Conservation (phyloP, 2,113 vertebrate genomes). For the Anguilla rostrata region DNA sequence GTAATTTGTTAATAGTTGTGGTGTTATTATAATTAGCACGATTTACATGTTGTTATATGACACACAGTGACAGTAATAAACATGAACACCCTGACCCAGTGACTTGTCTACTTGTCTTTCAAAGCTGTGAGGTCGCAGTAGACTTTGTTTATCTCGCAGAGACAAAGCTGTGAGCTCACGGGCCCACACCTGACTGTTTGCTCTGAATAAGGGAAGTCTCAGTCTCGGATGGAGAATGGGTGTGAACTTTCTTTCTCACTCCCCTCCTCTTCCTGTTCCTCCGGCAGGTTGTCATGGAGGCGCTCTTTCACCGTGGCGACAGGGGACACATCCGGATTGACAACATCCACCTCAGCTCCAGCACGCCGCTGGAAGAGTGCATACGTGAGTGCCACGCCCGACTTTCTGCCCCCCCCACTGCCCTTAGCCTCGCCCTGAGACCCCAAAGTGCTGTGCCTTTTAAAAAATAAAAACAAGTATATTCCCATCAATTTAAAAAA, state of each 20-base stretch:
- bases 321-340: conserved; percentile 88
- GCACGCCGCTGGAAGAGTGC: conserved; percentile 84
- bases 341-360: conserved; percentile 83
- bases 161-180: neutral
- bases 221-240: neutral
- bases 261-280: conserved; percentile 3
- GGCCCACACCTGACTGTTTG: neutral
- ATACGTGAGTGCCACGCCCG: conserved; percentile 79
- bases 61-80: neutral
- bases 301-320: conserved; percentile 78
- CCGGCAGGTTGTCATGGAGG: conserved; percentile 89
- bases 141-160: neutral
- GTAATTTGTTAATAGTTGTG: neutral
- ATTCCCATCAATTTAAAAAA: neutral
- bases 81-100: neutral
- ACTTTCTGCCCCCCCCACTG: neutral
- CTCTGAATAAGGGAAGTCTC: neutral
- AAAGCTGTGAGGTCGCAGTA: neutral
- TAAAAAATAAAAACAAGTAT: neutral
- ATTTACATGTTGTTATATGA: neutral
- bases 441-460: neutral
- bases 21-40: neutral
- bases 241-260: neutral
- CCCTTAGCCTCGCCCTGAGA: no score
- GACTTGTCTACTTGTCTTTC: neutral